Evolutionary conservation across 2,113 vertebrate species (phyloP).

Genomic region (Acinonyx jubatus): DNA sequence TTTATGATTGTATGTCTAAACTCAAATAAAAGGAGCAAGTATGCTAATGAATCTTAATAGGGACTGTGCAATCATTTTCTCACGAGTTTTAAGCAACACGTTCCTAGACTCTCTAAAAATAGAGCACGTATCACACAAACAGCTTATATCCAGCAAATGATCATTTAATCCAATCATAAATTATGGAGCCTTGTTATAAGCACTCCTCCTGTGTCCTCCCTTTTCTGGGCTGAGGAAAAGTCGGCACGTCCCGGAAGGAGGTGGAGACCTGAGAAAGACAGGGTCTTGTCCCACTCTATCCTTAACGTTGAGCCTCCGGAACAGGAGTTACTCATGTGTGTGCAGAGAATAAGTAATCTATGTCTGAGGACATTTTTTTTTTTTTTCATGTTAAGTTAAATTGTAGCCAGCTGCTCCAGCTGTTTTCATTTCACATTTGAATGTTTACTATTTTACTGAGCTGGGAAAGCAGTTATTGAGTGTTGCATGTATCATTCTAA

Average conservation of each 20-base stretch:
- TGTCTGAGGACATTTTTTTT: slow-evolving; percentile 63
- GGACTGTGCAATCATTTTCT: slow-evolving; percentile 74
- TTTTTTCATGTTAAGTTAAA: slow-evolving; percentile 77
- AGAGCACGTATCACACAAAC: slow-evolving; percentile 59
- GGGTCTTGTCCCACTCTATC: background rate
- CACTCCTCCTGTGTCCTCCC: background rate
- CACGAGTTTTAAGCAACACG: slow-evolving; percentile 69
- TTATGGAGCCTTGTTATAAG: slow-evolving; percentile 33
- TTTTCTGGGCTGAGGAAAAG: background rate
- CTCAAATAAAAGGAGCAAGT: slow-evolving; percentile 52
- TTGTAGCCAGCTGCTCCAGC: slow-evolving; percentile 70
- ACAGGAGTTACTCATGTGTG: slow-evolving; percentile 54
- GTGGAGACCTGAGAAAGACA: background rate
- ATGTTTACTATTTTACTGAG: slow-evolving; percentile 76
- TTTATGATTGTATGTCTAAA: slow-evolving; percentile 73
- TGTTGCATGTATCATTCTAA: slow-evolving; percentile 48
- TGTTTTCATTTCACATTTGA: slow-evolving; percentile 80
- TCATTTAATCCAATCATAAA: slow-evolving; percentile 62
- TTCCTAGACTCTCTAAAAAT: slow-evolving; percentile 76
- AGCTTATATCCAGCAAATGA: slow-evolving; percentile 73
- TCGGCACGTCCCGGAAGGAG: background rate
- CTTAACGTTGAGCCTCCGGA: slow-evolving; percentile 36
- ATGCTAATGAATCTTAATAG: slow-evolving; percentile 75
- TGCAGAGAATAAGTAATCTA: slow-evolving; percentile 69
- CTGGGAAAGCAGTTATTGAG: slow-evolving; percentile 68